Evolutionary conservation across 1,140 invertebrate species (phyloP).

Genomic region (Myzus persicae): DNA sequence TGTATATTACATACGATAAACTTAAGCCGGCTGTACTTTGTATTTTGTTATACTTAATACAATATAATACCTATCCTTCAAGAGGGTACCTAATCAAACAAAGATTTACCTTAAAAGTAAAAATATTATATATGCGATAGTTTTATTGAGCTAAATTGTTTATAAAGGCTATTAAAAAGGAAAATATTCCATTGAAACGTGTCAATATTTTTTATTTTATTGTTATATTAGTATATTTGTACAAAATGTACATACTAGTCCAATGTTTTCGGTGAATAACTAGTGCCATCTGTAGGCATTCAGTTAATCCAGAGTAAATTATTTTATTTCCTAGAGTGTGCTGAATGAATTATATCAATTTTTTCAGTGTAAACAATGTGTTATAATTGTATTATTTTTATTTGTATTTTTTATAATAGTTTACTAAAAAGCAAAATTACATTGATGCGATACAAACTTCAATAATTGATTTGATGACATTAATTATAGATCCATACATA

Average conservation of each 20-base stretch:
- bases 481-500: too few relatives aligned
- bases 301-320: not conserved
- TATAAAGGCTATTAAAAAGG: too few relatives aligned
- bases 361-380: not conserved
- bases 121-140: not conserved
- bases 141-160: too few relatives aligned
- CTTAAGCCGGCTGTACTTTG: not conserved
- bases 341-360: not conserved
- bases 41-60: not conserved
- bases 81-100: not conserved
- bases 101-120: not conserved
- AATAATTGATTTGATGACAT: too few relatives aligned
- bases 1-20: not conserved
- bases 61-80: not conserved
- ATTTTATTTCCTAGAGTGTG: slow-evolving; percentile 12
- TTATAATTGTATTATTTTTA: too few relatives aligned
- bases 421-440: too few relatives aligned
- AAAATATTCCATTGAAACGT: not conserved
- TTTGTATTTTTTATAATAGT: too few relatives aligned
- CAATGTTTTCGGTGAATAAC: not conserved
- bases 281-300: not conserved
- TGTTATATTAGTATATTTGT: not conserved
- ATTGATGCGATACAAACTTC: too few relatives aligned
- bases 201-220: not conserved
- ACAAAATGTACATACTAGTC: fast-evolving